Conservation (phyloP, 2,113 vertebrate species). For the Acanthochromis polyacanthus region DNA sequence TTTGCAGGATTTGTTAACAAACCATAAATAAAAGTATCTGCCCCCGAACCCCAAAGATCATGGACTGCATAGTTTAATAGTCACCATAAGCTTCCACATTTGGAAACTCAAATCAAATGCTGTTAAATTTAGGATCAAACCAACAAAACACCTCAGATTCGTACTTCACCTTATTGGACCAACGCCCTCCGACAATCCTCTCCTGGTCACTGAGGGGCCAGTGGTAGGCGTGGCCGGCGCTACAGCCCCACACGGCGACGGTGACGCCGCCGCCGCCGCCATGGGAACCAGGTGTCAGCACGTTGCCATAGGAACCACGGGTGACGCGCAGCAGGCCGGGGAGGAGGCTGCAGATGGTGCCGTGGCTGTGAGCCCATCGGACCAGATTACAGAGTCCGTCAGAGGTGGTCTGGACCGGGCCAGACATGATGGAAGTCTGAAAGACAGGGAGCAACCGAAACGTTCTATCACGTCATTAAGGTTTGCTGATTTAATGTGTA, state of each 20-base stretch:
- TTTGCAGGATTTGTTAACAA: no score
- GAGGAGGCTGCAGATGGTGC: conserved; percentile 94
- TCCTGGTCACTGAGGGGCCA: conserved; percentile 84
- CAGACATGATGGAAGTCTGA: conserved; percentile 25
- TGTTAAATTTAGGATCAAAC: background rate
- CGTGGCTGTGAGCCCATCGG: conserved; percentile 95
- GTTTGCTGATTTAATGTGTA: no score
- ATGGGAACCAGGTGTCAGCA: conserved; percentile 39
- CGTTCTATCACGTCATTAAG: no score
- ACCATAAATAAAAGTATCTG: no score
- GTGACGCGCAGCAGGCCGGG: conserved; percentile 91
- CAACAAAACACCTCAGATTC: background rate
- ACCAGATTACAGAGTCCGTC: conserved; percentile 93
- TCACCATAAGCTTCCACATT: no score
- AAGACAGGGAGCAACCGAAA: background rate
- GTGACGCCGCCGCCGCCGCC: background rate
- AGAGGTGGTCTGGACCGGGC: conserved; percentile 69
- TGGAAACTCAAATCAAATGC: no score
- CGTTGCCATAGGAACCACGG: conserved; percentile 87
- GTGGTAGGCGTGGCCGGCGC: conserved; percentile 92
- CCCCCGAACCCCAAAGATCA: no score
- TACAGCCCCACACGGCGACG: conserved; percentile 90
- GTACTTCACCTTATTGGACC: conserved; percentile 18
- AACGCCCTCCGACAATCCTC: background rate
- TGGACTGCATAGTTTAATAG: no score